These are phyloP conservation scores for Porites lutea DNA, from an alignment of 64 coral and sea anemone species.

Conservation along the genomic window DNA sequence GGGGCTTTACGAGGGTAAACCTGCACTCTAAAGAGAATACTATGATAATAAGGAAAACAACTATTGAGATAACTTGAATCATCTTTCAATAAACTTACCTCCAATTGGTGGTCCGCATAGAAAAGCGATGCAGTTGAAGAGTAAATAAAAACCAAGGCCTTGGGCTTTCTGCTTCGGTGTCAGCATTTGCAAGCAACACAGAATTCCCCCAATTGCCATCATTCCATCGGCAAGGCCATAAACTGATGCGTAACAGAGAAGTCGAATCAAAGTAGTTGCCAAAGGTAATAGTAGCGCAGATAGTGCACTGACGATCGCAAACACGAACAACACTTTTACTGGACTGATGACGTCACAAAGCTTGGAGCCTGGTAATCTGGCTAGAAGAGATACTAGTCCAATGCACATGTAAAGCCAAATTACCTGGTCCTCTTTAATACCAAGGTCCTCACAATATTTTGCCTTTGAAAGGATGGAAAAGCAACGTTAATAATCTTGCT, in stretches of 20 bases:
- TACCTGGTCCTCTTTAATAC: background rate
- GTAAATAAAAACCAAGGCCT: constrained; percentile 12
- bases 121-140: background rate
- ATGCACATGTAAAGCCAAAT: constrained; percentile 18
- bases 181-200: background rate
- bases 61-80: too few relatives aligned
- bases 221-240: constrained; percentile 31
- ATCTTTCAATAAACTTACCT: background rate
- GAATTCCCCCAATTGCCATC: constrained; percentile 9
- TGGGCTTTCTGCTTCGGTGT: constrained; percentile 40
- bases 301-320: background rate
- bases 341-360: constrained; percentile 17
- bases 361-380: constrained; percentile 21
- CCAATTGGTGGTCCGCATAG: constrained; percentile 20
- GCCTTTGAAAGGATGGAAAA: background rate
- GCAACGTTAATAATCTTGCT: background rate
- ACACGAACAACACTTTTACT: background rate
- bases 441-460: constrained; percentile 35
- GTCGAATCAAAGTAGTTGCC: constrained; percentile 3
- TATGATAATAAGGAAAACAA: too few relatives aligned
- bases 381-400: constrained; percentile 5
- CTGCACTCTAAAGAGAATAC: too few relatives aligned
- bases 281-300: background rate
- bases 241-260: constrained; percentile 8
- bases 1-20: too few relatives aligned